Percentiles rank a stretch among this genome's conserved stretches.
Evolutionary conservation across 2,113 vertebrate genomes (phyloP).

Genomic region (Sinocyclocheilus grahami): DNA sequence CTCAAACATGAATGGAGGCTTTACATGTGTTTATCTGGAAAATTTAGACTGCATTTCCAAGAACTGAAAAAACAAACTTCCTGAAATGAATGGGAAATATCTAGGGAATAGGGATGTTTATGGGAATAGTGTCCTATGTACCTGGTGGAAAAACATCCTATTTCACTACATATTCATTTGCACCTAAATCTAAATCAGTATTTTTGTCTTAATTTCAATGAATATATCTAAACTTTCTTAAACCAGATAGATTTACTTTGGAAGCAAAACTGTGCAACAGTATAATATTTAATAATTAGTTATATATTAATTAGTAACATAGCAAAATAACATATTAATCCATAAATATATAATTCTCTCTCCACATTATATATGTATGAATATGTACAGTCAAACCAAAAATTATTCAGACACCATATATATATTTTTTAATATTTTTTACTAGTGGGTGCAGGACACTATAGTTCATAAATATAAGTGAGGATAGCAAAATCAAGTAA

Average conservation of each 20-base stretch:
- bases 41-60: conserved; percentile 28
- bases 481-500: no score
- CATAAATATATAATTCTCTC: no score
- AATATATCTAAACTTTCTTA: not conserved
- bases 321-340: no score
- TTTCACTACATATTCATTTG: not conserved
- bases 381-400: no score
- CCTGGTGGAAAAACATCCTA: not conserved
- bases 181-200: not conserved
- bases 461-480: no score
- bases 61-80: conserved; percentile 15
- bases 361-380: no score
- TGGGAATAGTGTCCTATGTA: not conserved
- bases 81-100: not conserved
- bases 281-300: no score
- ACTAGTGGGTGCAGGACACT: no score
- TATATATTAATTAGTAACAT: no score
- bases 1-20: conserved; percentile 31
- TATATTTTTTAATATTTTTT: no score
- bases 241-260: not conserved
- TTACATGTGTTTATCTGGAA: not conserved
- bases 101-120: not conserved
- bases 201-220: not conserved
- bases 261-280: not conserved
- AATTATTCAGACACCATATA: no score